Conservation (phyloP, 2,113 vertebrate genomes). For the Scomber colias region DNA sequence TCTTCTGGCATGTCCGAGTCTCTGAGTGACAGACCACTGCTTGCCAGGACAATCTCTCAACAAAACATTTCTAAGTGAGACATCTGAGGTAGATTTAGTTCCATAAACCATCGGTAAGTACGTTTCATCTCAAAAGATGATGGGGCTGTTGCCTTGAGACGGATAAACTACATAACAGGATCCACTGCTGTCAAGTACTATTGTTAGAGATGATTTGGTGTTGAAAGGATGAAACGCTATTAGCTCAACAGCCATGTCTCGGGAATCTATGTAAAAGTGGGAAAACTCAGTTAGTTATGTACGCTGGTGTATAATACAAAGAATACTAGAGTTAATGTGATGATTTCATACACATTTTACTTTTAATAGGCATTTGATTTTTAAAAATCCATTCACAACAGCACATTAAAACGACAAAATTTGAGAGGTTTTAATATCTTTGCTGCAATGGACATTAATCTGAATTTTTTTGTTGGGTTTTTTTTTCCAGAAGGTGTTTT, state of each 20-base stretch:
- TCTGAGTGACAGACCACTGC: conserved; percentile 17
- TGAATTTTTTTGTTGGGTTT: too few species aligned
- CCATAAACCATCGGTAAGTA: background rate
- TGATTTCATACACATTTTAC: background rate
- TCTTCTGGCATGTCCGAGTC: background rate
- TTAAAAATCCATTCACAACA: background rate
- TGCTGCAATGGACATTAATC: background rate
- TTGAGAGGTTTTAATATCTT: background rate
- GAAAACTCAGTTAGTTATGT: background rate
- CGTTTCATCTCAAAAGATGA: too few species aligned
- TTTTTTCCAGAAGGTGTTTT: background rate
- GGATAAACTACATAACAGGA: background rate
- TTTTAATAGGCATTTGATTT: background rate
- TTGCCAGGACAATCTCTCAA: conserved; percentile 25
- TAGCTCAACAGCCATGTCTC: background rate
- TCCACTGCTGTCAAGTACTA: background rate
- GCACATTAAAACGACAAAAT: background rate
- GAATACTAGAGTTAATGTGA: background rate
- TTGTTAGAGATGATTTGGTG: background rate
- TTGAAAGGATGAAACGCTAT: background rate
- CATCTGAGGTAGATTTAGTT: conserved; percentile 19
- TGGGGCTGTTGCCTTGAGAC: background rate
- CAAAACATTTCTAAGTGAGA: conserved; percentile 24
- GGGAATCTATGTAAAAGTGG: background rate
- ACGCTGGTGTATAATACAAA: background rate